A percentile compares a stretch with the other conserved stretches of the same genome.
These are phyloP conservation scores for Ferdinandea cuprea DNA, from an alignment of 2,888 invertebrate species.

Conservation along the genomic window DNA sequence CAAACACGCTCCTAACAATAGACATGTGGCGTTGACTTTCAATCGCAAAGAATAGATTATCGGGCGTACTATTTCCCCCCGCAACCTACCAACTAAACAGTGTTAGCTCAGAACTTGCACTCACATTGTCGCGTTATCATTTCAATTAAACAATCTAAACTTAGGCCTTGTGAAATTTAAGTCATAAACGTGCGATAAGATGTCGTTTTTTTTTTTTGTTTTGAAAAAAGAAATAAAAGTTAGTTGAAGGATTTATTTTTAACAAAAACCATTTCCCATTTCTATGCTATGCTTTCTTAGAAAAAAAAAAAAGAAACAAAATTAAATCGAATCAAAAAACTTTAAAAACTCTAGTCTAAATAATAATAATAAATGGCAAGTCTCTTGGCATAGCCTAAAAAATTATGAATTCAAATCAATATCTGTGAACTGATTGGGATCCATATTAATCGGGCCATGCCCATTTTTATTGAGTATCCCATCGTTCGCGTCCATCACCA, in stretches of 20 bases:
- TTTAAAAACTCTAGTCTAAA: conserved; percentile 10
- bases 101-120: no score
- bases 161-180: conserved; percentile 4
- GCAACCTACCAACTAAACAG: no score
- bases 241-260: not conserved
- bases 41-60: not conserved
- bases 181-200: conserved; percentile 21
- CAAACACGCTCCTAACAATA: no score
- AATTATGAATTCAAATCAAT: conserved; percentile 79
- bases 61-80: no score
- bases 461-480: conserved; percentile 34
- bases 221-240: not conserved
- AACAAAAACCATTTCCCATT: conserved; percentile 38
- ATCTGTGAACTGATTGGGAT: conserved; percentile 73
- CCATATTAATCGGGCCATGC: conserved; percentile 53
- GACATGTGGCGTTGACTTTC: not conserved
- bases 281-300: not conserved
- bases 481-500: conserved; percentile 48
- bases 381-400: conserved; percentile 22
- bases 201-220: no score
- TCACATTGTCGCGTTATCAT: conserved; percentile 29
- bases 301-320: not conserved
- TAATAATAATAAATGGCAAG: conserved; percentile 17
- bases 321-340: not conserved
- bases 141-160: conserved; percentile 29